These are phyloP conservation scores for Calidris pugnax DNA, from an alignment of 2,113 vertebrate genomes.

Conservation along the genomic window DNA sequence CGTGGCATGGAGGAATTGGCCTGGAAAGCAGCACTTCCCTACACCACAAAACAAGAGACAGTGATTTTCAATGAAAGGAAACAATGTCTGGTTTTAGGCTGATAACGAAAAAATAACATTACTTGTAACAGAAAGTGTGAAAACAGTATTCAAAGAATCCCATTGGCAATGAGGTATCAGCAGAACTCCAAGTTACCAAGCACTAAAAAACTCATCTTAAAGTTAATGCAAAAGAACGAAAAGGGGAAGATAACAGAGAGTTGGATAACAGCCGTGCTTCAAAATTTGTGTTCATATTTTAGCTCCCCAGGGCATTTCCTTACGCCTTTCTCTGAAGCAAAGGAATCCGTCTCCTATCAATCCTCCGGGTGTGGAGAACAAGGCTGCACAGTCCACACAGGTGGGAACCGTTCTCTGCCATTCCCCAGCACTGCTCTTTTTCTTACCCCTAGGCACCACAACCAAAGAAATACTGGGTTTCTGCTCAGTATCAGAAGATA, in stretches of 20 bases:
- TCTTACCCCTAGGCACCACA: neutral
- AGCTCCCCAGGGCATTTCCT: neutral
- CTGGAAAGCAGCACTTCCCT: neutral
- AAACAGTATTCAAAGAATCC: neutral
- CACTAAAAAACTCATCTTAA: neutral
- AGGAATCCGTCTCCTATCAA: neutral
- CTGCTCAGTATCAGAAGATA: neutral
- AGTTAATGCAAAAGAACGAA: neutral
- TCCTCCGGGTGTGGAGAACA: neutral
- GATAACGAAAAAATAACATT: neutral
- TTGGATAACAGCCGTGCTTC: neutral
- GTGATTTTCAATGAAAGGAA: neutral
- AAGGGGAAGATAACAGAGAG: neutral
- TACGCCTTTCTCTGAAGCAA: neutral
- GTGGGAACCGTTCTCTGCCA: neutral
- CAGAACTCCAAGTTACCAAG: neutral
- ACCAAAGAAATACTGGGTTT: neutral
- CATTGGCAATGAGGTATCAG: neutral
- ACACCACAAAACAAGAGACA: neutral
- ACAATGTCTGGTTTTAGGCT: neutral
- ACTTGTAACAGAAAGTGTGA: neutral
- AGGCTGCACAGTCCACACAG: fast-evolving
- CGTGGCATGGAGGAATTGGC: fast-evolving
- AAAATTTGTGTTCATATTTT: neutral
- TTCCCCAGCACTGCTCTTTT: neutral